These are phyloP conservation scores for Cranoglanis bouderius DNA, from an alignment of 2,113 vertebrate species.

Conservation along the genomic window DNA sequence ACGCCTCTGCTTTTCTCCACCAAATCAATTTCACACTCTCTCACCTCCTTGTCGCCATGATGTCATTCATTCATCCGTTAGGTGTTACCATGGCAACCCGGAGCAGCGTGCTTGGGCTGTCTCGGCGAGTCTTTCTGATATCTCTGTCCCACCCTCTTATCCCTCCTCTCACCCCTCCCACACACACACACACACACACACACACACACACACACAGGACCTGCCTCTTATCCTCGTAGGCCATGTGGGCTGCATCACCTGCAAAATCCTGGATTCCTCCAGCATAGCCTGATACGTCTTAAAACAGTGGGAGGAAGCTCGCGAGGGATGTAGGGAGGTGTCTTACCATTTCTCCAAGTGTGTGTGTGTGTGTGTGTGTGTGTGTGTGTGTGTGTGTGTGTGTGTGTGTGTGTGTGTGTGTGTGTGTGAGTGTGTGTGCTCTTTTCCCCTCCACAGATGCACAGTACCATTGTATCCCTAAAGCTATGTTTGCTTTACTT, in stretches of 20 bases:
- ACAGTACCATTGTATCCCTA: constrained; percentile 22
- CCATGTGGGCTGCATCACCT: neutral
- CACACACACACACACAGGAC: constrained; percentile 20
- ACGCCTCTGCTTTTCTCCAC: constrained; percentile 76
- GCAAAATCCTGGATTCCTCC: neutral
- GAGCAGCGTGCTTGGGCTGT: constrained; percentile 73
- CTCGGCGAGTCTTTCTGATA: constrained; percentile 47
- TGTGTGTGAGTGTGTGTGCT: neutral
- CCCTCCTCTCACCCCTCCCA: constrained; percentile 39
- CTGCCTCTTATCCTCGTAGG: neutral
- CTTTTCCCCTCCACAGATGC: neutral
- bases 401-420: neutral
- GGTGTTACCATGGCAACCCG: constrained; percentile 87
- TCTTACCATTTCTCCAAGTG: neutral
- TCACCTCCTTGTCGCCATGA: constrained; percentile 83
- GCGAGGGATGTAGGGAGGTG: neutral
- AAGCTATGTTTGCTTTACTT: constrained; percentile 28
- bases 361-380: neutral
- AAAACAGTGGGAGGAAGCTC: neutral
- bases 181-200: constrained; percentile 35
- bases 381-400: too few relatives aligned
- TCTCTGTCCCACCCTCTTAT: constrained; percentile 58
- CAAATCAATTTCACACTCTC: constrained; percentile 95
- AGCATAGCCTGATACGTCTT: neutral
- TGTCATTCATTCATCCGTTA: constrained; percentile 93